phyloP scores from a whole-genome alignment of 2,888 invertebrate species.

The Thumatha senex region DNA sequence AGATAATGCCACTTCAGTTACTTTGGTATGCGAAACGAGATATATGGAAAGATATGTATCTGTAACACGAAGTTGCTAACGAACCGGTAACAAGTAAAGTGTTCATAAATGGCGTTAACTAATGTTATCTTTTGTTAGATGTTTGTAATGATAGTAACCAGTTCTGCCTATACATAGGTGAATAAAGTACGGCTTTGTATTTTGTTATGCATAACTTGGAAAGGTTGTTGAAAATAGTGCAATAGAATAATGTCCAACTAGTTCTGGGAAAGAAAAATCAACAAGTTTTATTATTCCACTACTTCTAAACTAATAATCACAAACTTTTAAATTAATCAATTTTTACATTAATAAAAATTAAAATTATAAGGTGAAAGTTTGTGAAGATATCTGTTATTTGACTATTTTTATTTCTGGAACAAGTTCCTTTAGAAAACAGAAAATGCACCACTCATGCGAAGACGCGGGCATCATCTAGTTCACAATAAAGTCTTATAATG shows the following conservation, averaged over 20 bases:
- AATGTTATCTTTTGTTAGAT: constrained; percentile 45
- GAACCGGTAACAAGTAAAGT: constrained; percentile 46
- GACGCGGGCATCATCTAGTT: too few relatives aligned
- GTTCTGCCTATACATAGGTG: constrained; percentile 24
- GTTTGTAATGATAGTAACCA: constrained; percentile 32
- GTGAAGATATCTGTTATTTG: too few relatives aligned
- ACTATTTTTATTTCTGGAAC: too few relatives aligned
- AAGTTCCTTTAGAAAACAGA: too few relatives aligned
- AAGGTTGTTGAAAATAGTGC: background rate
- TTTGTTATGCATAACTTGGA: constrained; percentile 20
- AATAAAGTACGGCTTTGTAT: constrained; percentile 20
- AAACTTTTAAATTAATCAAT: too few relatives aligned
- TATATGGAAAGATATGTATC: constrained; percentile 41
- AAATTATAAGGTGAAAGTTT: too few relatives aligned
- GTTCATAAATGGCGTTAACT: constrained; percentile 42
- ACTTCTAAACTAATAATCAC: too few relatives aligned
- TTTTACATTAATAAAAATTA: too few relatives aligned
- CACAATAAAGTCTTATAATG: too few relatives aligned
- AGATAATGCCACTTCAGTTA: constrained; percentile 13
- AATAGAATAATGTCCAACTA: background rate
- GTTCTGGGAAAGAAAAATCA: background rate
- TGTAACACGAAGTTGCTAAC: constrained; percentile 39
- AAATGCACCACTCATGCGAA: too few relatives aligned
- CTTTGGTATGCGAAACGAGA: constrained; percentile 31
- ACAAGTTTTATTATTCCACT: too few relatives aligned